Percentiles rank a stretch among this genome's conserved stretches.
phyloP scores from a whole-genome alignment of 2,797 vertebrate species.

The Caiman crocodilus region DNA sequence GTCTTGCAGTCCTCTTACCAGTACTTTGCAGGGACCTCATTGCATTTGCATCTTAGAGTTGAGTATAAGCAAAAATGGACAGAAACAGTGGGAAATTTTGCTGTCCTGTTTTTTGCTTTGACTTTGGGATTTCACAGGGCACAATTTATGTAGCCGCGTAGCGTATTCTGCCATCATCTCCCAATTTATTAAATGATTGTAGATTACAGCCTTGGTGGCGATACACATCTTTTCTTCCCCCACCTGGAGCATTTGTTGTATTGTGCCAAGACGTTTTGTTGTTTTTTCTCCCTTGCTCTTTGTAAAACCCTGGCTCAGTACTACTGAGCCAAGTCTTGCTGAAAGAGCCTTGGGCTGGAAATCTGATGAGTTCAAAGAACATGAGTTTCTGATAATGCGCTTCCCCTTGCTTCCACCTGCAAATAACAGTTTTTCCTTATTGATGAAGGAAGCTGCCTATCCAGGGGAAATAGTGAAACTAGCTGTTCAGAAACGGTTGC shows the following conservation, averaged over 20 bases:
- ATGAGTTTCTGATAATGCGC: too few species aligned
- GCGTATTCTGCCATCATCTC: neutral
- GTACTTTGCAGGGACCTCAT: neutral
- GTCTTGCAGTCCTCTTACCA: neutral
- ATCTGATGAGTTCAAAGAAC: too few species aligned
- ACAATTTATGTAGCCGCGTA: neutral
- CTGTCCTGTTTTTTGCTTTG: neutral
- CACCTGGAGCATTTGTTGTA: neutral
- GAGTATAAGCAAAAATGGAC: neutral
- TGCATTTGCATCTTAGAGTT: neutral
- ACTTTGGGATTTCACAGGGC: neutral
- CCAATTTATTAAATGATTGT: neutral
- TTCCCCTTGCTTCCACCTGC: too few species aligned
- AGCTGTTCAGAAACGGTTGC: too few species aligned
- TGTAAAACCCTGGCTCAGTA: too few species aligned
- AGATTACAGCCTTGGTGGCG: neutral
- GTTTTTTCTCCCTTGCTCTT: neutral
- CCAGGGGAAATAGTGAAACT: too few species aligned
- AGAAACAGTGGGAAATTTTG: neutral
- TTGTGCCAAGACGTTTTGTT: fast-evolving
- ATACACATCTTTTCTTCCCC: neutral
- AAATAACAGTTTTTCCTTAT: too few species aligned
- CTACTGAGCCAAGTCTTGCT: too few species aligned
- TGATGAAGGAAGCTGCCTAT: too few species aligned
- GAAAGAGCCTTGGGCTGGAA: too few species aligned